Percentiles rank a stretch among this genome's conserved stretches.
phyloP scores from a whole-genome alignment of 1,140 invertebrate species.

The Micrasema longulum region DNA sequence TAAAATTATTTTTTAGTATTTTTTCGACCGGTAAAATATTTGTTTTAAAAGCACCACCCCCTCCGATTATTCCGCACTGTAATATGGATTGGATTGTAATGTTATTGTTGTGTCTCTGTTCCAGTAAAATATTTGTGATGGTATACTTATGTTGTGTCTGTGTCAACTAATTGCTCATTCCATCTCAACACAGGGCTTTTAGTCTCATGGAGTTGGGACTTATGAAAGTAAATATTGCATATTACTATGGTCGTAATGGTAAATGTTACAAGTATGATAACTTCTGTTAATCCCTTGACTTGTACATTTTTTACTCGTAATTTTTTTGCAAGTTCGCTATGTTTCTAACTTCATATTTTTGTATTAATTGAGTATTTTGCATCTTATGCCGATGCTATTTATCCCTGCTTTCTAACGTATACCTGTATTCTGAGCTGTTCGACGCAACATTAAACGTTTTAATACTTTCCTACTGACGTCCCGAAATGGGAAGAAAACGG shows the following conservation, averaged over 20 bases:
- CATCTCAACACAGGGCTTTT: too few relatives aligned
- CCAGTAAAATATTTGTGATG: too few relatives aligned
- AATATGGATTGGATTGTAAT: too few relatives aligned
- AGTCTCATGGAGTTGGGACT: too few relatives aligned
- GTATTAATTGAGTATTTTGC: not conserved
- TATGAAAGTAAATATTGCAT: too few relatives aligned
- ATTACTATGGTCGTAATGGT: not conserved
- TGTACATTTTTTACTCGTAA: not conserved
- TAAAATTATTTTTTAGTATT: too few relatives aligned
- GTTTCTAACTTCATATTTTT: not conserved
- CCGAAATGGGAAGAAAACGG: conserved; percentile 16
- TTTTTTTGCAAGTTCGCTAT: not conserved
- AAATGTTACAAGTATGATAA: not conserved
- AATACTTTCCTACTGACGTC: not conserved
- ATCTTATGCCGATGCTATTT: not conserved
- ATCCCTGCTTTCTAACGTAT: not conserved
- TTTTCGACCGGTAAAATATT: too few relatives aligned
- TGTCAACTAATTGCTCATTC: too few relatives aligned
- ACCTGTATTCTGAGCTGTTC: conserved; percentile 5
- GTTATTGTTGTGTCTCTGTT: too few relatives aligned
- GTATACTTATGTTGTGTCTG: too few relatives aligned
- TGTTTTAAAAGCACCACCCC: too few relatives aligned
- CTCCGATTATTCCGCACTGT: too few relatives aligned
- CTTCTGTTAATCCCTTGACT: not conserved
- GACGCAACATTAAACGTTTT: conserved; percentile 29